phyloP scores from a whole-genome alignment of 1,140 invertebrate genomes.

The Trypoxylus dichotomus region DNA sequence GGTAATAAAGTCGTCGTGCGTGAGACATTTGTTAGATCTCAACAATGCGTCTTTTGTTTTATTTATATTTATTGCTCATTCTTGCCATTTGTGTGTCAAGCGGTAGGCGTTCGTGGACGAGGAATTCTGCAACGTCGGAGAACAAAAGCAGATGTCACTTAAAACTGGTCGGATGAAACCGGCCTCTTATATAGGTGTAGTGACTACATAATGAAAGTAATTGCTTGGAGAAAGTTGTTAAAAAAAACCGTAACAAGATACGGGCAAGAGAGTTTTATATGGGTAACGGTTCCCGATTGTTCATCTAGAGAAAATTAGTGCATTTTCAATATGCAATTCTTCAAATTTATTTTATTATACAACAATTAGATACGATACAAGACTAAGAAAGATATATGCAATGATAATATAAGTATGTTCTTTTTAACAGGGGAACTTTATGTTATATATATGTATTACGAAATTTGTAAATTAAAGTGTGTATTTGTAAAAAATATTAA shows the following conservation, averaged over 20 bases:
- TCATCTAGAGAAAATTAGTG: no score
- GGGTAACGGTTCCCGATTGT: background rate
- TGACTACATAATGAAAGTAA: constrained; percentile 12
- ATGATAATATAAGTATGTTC: no score
- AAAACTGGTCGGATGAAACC: background rate
- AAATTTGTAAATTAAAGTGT: no score
- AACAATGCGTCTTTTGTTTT: background rate
- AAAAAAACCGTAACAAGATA: constrained; percentile 13
- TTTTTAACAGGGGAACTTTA: no score
- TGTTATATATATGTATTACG: no score
- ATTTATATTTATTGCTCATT: constrained; percentile 1
- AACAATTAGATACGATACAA: no score
- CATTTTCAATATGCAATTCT: no score
- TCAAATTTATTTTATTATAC: no score
- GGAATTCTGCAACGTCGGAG: background rate
- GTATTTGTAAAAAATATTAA: no score
- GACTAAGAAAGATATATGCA: no score
- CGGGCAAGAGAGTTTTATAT: background rate
- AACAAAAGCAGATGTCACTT: constrained; percentile 19
- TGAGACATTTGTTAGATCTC: background rate
- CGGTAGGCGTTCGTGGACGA: background rate
- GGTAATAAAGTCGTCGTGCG: background rate
- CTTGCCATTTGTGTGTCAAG: background rate
- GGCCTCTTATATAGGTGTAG: background rate
- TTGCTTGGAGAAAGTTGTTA: constrained; percentile 13